These are phyloP conservation scores for Oeneis ivallda DNA, from an alignment of 2,888 invertebrate genomes.

Conservation along the genomic window DNA sequence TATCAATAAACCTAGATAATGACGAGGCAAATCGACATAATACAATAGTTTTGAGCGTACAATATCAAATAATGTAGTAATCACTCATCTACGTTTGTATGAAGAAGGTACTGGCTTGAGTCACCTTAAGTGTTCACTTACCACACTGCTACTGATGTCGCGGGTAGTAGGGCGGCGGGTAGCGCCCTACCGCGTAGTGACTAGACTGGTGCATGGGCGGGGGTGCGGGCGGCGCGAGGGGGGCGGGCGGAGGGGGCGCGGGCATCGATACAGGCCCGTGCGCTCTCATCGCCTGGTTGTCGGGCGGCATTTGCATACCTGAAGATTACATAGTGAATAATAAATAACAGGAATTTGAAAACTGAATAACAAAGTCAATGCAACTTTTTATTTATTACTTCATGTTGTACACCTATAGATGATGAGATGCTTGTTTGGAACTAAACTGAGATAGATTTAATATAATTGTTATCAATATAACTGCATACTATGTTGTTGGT, in stretches of 20 bases:
- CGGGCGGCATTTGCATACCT: conserved; percentile 4
- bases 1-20: no score
- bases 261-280: not conserved
- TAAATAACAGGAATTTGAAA: not conserved
- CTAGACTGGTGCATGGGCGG: conserved; percentile 1
- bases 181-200: conserved; percentile 18
- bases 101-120: no score
- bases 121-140: conserved; percentile 2
- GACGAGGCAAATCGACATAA: no score
- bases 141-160: conserved; percentile 21
- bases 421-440: no score
- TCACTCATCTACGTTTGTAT: no score
- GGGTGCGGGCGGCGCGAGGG: not conserved
- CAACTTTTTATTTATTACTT: no score
- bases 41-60: no score
- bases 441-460: no score
- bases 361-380: not conserved
- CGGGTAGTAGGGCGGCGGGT: conserved; percentile 24
- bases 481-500: no score
- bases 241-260: not conserved
- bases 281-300: not conserved
- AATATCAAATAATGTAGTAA: no score
- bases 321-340: not conserved
- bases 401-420: no score
- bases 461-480: no score